These are phyloP conservation scores for Chelonus insularis DNA, from an alignment of 1,140 invertebrate genomes.

Conservation along the genomic window DNA sequence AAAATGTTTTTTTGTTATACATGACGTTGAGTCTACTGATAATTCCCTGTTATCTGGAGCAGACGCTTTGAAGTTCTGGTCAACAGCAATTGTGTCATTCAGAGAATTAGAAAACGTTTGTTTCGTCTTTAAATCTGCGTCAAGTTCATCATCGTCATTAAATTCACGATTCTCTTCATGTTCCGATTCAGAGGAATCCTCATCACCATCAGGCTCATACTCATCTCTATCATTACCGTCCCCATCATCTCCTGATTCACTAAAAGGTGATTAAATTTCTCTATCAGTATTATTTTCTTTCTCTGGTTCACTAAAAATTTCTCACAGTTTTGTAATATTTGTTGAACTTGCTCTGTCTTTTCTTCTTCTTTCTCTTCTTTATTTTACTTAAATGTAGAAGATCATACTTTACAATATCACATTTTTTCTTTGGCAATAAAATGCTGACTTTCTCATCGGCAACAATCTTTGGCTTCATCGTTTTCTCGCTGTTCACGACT, in stretches of 20 bases:
- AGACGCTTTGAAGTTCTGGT: background rate
- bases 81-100: conserved; percentile 10
- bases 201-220: background rate
- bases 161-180: background rate
- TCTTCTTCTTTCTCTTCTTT: background rate
- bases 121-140: background rate
- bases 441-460: background rate
- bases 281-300: background rate
- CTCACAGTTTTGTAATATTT: too few relatives aligned
- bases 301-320: background rate
- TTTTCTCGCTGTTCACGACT: background rate
- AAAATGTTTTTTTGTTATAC: conserved; percentile 22
- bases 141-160: background rate
- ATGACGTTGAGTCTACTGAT: conserved; percentile 1
- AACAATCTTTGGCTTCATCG: background rate
- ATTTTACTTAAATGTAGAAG: background rate
- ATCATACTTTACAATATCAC: background rate
- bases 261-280: background rate
- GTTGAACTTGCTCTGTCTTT: background rate
- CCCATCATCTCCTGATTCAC: conserved; percentile 1
- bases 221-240: too few relatives aligned
- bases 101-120: background rate
- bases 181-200: background rate
- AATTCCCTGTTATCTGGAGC: conserved; percentile 22
- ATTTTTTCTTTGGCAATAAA: background rate